Evolutionary conservation across 2,113 vertebrate genomes (phyloP).

Genomic region (Lathamus discolor): DNA sequence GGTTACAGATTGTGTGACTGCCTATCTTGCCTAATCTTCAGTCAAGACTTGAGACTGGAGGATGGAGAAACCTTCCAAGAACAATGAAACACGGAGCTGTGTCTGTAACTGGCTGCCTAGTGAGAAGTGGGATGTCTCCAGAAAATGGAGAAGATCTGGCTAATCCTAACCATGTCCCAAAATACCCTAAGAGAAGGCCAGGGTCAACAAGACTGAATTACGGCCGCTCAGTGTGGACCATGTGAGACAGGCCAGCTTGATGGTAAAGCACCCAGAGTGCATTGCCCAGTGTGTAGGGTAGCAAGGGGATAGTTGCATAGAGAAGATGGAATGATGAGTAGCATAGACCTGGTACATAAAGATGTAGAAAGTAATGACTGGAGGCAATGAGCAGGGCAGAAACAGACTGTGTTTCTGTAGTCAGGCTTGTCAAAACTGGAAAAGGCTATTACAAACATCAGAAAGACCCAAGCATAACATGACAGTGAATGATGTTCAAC

Average conservation of each 20-base stretch:
- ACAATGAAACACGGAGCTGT: not conserved
- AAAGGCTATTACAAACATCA: not conserved
- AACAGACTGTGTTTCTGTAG: not conserved
- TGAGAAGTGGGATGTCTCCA: not conserved
- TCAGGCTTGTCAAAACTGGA: not conserved
- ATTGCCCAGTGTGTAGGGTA: not conserved
- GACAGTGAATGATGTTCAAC: not conserved
- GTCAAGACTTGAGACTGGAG: not conserved
- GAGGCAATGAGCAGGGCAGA: not conserved
- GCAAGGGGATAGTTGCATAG: fast-evolving
- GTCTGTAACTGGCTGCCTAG: not conserved
- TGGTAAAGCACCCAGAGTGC: not conserved
- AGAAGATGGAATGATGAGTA: not conserved
- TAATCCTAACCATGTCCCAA: not conserved
- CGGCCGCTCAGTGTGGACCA: not conserved
- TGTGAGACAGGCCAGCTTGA: not conserved
- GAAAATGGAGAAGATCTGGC: not conserved
- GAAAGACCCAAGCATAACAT: not conserved
- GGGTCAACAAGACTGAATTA: not conserved
- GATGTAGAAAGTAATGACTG: not conserved
- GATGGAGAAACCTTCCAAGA: not conserved
- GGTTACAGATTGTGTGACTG: fast-evolving
- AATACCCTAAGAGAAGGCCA: not conserved
- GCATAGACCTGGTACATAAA: not conserved
- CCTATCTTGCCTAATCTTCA: not conserved